These are phyloP conservation scores for Heliconius charithonia DNA, from an alignment of 2,888 invertebrate species.

Conservation along the genomic window DNA sequence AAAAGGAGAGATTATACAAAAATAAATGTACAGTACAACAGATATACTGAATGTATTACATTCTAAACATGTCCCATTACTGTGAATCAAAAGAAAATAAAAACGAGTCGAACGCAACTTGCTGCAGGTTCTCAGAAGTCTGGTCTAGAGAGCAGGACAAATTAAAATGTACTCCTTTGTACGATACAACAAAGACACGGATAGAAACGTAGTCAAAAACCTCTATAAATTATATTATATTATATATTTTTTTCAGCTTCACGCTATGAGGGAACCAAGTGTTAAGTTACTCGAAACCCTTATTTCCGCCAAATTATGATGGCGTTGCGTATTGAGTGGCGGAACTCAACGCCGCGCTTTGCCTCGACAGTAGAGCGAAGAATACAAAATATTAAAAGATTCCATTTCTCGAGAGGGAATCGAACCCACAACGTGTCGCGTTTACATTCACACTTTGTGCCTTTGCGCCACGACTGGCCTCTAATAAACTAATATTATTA, in stretches of 20 bases:
- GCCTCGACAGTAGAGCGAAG: too few species aligned
- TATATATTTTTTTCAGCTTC: not conserved
- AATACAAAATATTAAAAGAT: too few species aligned
- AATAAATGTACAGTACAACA: not conserved
- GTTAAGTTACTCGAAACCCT: too few species aligned
- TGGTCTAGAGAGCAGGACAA: slow-evolving; percentile 62
- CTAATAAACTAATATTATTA: too few species aligned
- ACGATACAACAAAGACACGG: slow-evolving; percentile 51
- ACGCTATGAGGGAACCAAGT: too few species aligned
- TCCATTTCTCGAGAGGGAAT: too few species aligned
- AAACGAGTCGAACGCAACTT: slow-evolving; percentile 16
- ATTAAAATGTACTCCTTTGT: slow-evolving; percentile 67
- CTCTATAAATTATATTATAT: slow-evolving; percentile 8
- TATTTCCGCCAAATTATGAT: too few species aligned
- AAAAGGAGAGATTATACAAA: not conserved
- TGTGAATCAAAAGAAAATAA: slow-evolving; percentile 17
- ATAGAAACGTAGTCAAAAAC: slow-evolving; percentile 31
- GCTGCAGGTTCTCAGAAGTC: slow-evolving; percentile 56
- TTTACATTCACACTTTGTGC: too few species aligned
- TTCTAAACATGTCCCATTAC: slow-evolving; percentile 25
- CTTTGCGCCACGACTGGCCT: too few species aligned
- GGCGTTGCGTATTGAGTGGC: too few species aligned
- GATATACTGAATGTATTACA: slow-evolving; percentile 10
- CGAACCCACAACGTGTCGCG: too few species aligned
- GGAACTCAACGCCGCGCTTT: too few species aligned